Conservation (phyloP, 2,888 invertebrate genomes). For the Anaspis maculata region DNA sequence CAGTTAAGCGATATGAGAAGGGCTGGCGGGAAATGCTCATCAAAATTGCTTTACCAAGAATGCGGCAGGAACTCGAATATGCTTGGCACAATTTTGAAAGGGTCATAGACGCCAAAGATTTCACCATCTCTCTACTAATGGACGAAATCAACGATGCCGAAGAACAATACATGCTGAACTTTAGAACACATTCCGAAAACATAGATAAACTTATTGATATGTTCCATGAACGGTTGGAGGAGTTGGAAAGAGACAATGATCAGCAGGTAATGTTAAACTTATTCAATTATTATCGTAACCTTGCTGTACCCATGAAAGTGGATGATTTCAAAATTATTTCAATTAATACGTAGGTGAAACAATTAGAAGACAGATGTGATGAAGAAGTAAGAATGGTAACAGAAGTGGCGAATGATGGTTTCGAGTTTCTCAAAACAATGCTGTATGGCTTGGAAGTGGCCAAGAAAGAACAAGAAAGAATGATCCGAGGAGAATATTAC, state of each 20-base stretch:
- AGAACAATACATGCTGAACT: conserved; percentile 38
- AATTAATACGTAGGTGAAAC: conserved; percentile 13
- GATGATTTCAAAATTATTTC: conserved; percentile 4
- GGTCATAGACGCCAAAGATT: conserved; percentile 42
- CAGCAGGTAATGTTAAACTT: too few species aligned
- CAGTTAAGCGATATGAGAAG: conserved; percentile 30
- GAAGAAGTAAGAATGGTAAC: conserved; percentile 38
- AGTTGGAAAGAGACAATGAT: conserved; percentile 30
- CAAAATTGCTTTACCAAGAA: conserved; percentile 36
- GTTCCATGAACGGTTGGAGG: conserved; percentile 33
- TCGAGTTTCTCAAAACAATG: conserved; percentile 44
- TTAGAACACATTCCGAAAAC: conserved; percentile 34
- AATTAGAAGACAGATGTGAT: conserved; percentile 34
- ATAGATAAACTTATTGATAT: conserved; percentile 36
- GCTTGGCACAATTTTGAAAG: conserved; percentile 43
- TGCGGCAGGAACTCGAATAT: conserved; percentile 38
- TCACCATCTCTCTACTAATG: conserved; percentile 37
- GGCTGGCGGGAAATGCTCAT: conserved; percentile 40
- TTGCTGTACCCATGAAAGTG: background rate
- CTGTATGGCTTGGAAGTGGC: conserved; percentile 46
- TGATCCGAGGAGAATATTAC: conserved; percentile 32
- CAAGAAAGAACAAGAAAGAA: conserved; percentile 30
- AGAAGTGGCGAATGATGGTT: conserved; percentile 39
- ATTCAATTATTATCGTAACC: conserved; percentile 1
- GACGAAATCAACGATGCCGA: conserved; percentile 39